Base-by-base conservation (phyloP, 2,113 vertebrate species). In the Melanerpes formicivorus region DNA sequence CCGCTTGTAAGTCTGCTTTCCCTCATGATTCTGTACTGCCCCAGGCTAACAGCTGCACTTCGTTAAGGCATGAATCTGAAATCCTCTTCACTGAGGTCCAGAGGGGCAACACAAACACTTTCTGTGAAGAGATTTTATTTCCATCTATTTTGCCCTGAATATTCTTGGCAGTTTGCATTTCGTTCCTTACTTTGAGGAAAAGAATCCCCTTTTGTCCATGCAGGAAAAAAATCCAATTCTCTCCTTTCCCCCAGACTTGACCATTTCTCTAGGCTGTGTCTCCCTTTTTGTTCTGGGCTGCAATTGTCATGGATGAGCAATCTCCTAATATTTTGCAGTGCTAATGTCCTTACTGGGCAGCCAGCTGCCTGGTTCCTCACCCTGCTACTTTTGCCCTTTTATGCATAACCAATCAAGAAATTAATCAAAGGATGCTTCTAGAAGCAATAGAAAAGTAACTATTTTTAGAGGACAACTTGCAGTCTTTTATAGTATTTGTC, bases 81-180 rank as follows among this genome's bases (percentile, higher is more conserved):
- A 77, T 78, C 9, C 37, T 78, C 44, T 56, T 22, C 60, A 4
- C 40, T 2, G n/a, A 48, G 13, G 67, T 42, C n/a, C 37, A 50
- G 46, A 82, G 60, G 37, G 56, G 25, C 16, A 87, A 17, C n/a
- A 52, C 9, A 71, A 82, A 62, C 2, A 18, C 59, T 54, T 63
- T 64, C 64, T 30, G 12, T 29, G 17, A 77, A 73, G 75, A 67
- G n/a, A n/a, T 85, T 91, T 76, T 55, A 66, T 87, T 64, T 91
- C 25, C 3, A 18, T 52, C 37, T 59, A 1, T 70, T 78, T 9
- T 12, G 5, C 10, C 14, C 13, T 5, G 5, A 60, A 91, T 67
- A 60, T 69, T 60, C 25, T 10, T 37, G 3, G 12, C 48, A 40
- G 60, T 40, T 79, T 76, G 5, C 42, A 5, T 75, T 74, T 77